Evolutionary conservation across 1,140 invertebrate species (phyloP).

Genomic region (Trichoplusia ni): DNA sequence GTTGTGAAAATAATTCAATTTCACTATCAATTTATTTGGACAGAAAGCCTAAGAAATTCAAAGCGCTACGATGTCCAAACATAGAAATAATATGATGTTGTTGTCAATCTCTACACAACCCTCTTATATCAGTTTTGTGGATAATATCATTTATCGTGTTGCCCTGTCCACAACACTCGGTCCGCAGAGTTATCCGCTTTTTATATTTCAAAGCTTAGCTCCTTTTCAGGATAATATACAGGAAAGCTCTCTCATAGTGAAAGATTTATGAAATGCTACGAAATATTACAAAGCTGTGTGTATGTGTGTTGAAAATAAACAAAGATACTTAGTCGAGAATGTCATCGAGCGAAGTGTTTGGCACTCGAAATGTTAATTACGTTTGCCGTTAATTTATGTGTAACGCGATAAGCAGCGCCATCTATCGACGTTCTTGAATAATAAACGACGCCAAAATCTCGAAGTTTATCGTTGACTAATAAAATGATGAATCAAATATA

Average conservation of each 20-base stretch:
- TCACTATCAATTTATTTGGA: background rate
- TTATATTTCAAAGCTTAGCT: conserved; percentile 33
- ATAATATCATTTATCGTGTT: conserved; percentile 34
- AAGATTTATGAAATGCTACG: conserved; percentile 18
- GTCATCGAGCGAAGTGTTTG: conserved; percentile 5
- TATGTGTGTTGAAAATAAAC: conserved; percentile 1
- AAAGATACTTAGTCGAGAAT: conserved; percentile 1
- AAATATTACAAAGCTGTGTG: background rate
- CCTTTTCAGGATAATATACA: conserved; percentile 7
- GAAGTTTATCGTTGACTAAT: no score
- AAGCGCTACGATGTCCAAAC: background rate
- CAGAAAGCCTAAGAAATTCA: background rate
- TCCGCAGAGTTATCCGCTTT: conserved; percentile 25
- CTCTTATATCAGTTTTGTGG: conserved; percentile 26
- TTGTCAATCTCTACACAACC: conserved; percentile 19
- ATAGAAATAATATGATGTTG: background rate
- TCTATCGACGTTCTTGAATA: conserved; percentile 9
- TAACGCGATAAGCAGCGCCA: conserved; percentile 3
- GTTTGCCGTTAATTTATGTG: conserved; percentile 9
- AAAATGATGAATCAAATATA: no score
- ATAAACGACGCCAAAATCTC: no score
- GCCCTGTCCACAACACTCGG: conserved; percentile 32
- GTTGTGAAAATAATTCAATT: no score
- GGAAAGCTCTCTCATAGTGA: conserved; percentile 17
- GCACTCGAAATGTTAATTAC: conserved; percentile 22